Evolutionary conservation across 2,888 invertebrate species (phyloP).

Genomic region (Dendrolimus houi): DNA sequence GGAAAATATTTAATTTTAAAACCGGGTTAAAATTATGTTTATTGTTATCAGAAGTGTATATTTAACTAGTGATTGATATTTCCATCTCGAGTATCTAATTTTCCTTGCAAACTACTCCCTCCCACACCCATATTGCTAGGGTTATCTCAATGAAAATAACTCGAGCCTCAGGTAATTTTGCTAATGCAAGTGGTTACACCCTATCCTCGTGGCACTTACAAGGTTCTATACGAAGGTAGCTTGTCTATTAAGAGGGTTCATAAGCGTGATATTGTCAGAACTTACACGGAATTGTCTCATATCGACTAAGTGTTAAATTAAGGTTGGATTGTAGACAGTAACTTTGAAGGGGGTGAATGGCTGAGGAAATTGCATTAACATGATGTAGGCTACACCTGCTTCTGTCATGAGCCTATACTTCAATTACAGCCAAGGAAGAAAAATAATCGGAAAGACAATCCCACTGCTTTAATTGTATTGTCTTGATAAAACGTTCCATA

Average conservation of each 20-base stretch:
- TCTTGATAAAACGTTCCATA: too few relatives aligned
- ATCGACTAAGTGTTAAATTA: conserved; percentile 60
- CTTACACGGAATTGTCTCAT: conserved; percentile 48
- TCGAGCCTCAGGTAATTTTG: conserved; percentile 70
- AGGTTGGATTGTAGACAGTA: conserved; percentile 20
- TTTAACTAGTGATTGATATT: background rate
- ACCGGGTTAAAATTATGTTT: too few relatives aligned
- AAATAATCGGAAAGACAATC: too few relatives aligned
- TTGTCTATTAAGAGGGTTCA: conserved; percentile 60
- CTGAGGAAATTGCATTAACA: background rate
- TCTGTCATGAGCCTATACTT: too few relatives aligned
- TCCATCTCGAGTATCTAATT: background rate
- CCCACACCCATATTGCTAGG: conserved; percentile 29
- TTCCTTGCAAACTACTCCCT: background rate
- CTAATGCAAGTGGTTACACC: conserved; percentile 74
- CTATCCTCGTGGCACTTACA: conserved; percentile 68
- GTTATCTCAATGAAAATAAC: conserved; percentile 72
- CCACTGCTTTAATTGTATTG: too few relatives aligned
- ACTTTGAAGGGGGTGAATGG: conserved; percentile 1
- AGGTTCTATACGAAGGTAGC: conserved; percentile 47
- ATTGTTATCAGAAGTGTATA: background rate
- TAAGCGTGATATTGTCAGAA: conserved; percentile 49
- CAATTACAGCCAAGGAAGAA: too few relatives aligned
- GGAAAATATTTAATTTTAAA: too few relatives aligned
- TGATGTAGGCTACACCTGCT: too few relatives aligned